Evolutionary conservation across 30 jellyfish, hydroid and myxozoan genomes (phyloP).

Genomic region (Aurelia coerulea): DNA sequence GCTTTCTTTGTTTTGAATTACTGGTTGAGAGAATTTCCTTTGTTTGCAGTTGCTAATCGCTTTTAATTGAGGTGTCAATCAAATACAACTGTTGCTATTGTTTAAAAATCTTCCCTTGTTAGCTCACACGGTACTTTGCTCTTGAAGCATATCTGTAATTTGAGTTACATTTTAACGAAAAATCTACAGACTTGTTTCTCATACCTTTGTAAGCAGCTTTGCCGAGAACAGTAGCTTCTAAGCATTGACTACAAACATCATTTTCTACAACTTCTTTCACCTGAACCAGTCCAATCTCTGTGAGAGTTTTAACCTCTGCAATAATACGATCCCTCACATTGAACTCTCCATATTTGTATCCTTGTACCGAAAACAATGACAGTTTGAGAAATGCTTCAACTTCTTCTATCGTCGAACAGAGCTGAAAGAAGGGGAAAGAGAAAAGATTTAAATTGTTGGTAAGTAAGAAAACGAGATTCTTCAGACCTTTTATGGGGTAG

Average conservation of each 20-base stretch:
- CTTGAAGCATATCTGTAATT: too few relatives aligned
- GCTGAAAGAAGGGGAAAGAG: constrained; percentile 28
- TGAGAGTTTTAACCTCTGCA: constrained; percentile 44
- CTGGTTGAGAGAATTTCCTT: too few relatives aligned
- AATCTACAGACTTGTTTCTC: too few relatives aligned
- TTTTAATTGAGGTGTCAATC: too few relatives aligned
- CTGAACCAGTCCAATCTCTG: constrained; percentile 51
- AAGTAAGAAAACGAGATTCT: background rate
- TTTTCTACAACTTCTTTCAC: constrained; percentile 7
- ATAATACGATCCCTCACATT: constrained; percentile 15
- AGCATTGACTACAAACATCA: background rate
- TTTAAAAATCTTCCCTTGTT: too few relatives aligned
- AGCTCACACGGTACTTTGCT: too few relatives aligned
- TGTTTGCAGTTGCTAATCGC: too few relatives aligned
- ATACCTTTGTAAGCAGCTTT: constrained; percentile 83
- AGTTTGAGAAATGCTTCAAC: constrained; percentile 18
- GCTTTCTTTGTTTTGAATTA: too few relatives aligned
- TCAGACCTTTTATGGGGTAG: background rate
- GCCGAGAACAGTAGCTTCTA: constrained; percentile 77
- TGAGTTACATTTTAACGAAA: too few relatives aligned
- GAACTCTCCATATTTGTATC: constrained; percentile 26
- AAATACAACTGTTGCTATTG: too few relatives aligned
- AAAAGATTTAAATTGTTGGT: background rate
- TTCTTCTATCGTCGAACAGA: constrained; percentile 40
- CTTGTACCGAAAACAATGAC: constrained; percentile 71